Base-by-base conservation (phyloP, 2,888 invertebrate genomes). In the Microplitis deprimator region DNA sequence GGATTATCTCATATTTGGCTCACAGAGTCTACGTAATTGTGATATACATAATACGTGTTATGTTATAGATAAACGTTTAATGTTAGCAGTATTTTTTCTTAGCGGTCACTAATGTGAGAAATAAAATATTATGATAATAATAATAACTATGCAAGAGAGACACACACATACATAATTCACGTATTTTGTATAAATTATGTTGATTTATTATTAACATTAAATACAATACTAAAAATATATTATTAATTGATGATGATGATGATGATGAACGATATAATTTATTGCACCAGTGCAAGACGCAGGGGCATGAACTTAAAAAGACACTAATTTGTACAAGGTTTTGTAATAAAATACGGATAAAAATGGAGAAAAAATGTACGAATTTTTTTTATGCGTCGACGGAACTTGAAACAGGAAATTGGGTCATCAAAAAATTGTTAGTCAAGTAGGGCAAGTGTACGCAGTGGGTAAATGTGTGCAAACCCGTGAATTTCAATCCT, bases 271-370 rank as follows among this genome's bases (percentile, higher is more conserved):
- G 62, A 78, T 68, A 69, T 40, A 75, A 77, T 78, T 38, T 65
- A 20, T 64, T 72, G 64, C 40, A 64, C 39, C 29, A 76, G 73
- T 67, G 61, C 61, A 68, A 71, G 67, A 74, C 62, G 64, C 69
- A 73, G 71, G 60, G 65, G 29, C 72, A 65, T 75, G 20, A 79
- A 13, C 13, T 70, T 38, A n/a, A 75, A 38, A 77, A 77, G 68
- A 78, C 60, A 76, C 68, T 72, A 80, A 73, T 79, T 80, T 80
- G 79, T 80, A 80, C 76, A 70, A 76, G 79, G 79, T 79, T 80
- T 80, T 79, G 68, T 79, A 79, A 80, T 80, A 80, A 80, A 80
- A 80, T 73, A 69, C 75, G 67, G 69, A 80, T 71, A 67, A 68
- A 67, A 16, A 68, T 38, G 17, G 29, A 67, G 10, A 65, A 69